Evolutionary conservation across 2,113 vertebrate genomes (phyloP).

Genomic region (Hipposideros armiger): DNA sequence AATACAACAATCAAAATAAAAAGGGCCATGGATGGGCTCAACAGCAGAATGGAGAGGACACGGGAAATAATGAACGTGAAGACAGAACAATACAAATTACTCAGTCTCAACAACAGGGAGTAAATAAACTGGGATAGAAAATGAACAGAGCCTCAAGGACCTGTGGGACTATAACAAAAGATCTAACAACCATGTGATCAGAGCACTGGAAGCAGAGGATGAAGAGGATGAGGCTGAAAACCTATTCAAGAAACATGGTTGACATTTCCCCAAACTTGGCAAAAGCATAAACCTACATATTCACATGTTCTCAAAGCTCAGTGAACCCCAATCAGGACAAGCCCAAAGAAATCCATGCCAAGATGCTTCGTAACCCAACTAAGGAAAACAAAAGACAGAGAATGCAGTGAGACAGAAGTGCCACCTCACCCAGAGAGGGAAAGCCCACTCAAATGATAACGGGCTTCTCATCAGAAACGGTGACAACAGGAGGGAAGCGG

Average conservation of each 20-base stretch:
- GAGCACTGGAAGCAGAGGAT: background rate
- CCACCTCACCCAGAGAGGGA: too few species aligned
- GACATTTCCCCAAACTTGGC: background rate
- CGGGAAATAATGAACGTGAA: background rate
- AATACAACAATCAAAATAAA: background rate
- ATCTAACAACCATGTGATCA: accelerated
- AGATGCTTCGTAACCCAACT: background rate
- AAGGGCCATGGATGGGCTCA: background rate
- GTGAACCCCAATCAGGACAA: background rate
- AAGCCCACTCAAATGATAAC: background rate
- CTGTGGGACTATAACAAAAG: too few species aligned
- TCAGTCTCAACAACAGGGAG: background rate
- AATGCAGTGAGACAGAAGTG: background rate
- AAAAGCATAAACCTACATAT: background rate
- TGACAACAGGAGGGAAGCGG: background rate
- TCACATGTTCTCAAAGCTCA: background rate
- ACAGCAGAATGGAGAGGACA: background rate
- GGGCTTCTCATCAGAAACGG: background rate
- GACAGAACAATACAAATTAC: background rate
- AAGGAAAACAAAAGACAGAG: background rate
- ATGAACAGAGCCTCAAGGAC: background rate
- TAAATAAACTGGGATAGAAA: background rate
- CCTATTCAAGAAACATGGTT: background rate
- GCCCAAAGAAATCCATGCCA: background rate
- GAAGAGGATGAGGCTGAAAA: background rate